Evolutionary conservation across 2,888 invertebrate genomes (phyloP).

Genomic region (Myathropa florea): DNA sequence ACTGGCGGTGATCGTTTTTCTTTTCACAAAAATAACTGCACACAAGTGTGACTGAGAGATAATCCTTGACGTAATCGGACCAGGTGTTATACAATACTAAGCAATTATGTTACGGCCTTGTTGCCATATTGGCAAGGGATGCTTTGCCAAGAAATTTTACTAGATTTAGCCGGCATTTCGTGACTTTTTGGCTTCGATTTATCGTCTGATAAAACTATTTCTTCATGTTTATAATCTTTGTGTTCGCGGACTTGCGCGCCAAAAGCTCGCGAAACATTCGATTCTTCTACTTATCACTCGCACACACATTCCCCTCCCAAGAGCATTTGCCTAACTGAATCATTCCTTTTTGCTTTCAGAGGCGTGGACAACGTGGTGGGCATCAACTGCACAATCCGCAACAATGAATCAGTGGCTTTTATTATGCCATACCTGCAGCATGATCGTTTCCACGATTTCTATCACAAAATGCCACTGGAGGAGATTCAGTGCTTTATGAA

Average conservation of each 20-base stretch:
- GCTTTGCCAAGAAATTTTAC: background rate
- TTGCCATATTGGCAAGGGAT: background rate
- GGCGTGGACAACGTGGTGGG: constrained; percentile 91
- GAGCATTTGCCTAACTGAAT: too few relatives aligned
- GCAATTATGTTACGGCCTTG: background rate
- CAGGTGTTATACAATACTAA: background rate
- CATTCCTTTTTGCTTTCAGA: constrained; percentile 76
- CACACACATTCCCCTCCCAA: too few relatives aligned
- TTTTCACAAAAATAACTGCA: background rate
- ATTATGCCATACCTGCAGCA: constrained; percentile 95
- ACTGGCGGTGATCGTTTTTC: background rate
- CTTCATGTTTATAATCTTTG: background rate
- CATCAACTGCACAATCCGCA: constrained; percentile 88
- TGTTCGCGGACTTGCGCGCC: too few relatives aligned
- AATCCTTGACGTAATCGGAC: background rate
- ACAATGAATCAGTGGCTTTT: constrained; percentile 90
- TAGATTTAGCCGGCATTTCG: background rate
- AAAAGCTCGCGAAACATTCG: too few relatives aligned
- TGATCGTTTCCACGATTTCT: constrained; percentile 89
- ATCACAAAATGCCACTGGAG: constrained; percentile 85
- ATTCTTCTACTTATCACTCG: too few relatives aligned
- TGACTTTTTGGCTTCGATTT: too few relatives aligned
- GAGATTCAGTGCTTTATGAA: constrained; percentile 91
- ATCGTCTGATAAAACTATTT: background rate
- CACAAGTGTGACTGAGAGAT: background rate